A percentile compares a stretch with the other conserved stretches of the same genome.
Evolutionary conservation across 2,888 invertebrate species (phyloP).

Genomic region (Limnephilus marmoratus): DNA sequence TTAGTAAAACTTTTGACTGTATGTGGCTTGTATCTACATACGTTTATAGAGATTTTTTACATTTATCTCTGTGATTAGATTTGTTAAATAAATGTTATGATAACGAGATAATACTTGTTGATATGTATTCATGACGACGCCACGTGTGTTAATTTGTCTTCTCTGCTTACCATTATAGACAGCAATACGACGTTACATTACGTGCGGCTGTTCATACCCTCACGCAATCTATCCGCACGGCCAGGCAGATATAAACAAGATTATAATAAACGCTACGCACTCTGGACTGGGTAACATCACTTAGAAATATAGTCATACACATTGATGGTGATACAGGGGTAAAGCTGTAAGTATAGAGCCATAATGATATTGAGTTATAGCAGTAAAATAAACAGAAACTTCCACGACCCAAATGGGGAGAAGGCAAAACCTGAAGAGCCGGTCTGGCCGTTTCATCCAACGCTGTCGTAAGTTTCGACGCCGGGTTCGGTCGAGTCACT

Average conservation of each 20-base stretch:
- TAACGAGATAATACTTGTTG: neutral
- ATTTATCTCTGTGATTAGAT: neutral
- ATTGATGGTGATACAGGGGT: neutral
- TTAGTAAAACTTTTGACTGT: neutral
- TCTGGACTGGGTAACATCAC: neutral
- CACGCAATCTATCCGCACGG: neutral
- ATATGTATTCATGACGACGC: too few species aligned
- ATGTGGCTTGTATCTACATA: neutral
- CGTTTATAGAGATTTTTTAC: neutral
- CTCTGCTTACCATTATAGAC: neutral
- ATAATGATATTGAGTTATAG: conserved; percentile 14
- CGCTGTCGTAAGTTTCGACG: conserved; percentile 50
- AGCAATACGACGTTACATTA: neutral
- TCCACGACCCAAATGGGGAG: conserved; percentile 62
- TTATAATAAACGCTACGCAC: neutral
- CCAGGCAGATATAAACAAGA: neutral
- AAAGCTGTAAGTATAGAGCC: conserved; percentile 4
- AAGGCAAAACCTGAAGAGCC: conserved; percentile 61
- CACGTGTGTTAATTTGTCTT: neutral
- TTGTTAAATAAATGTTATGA: too few species aligned
- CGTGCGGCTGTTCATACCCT: neutral
- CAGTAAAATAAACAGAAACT: conserved; percentile 63
- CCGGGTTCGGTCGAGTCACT: conserved; percentile 45
- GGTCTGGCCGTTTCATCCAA: conserved; percentile 53
- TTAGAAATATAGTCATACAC: neutral